Conservation (phyloP, 2,888 invertebrate species). For the Caenorhabditis sp. region DNA sequence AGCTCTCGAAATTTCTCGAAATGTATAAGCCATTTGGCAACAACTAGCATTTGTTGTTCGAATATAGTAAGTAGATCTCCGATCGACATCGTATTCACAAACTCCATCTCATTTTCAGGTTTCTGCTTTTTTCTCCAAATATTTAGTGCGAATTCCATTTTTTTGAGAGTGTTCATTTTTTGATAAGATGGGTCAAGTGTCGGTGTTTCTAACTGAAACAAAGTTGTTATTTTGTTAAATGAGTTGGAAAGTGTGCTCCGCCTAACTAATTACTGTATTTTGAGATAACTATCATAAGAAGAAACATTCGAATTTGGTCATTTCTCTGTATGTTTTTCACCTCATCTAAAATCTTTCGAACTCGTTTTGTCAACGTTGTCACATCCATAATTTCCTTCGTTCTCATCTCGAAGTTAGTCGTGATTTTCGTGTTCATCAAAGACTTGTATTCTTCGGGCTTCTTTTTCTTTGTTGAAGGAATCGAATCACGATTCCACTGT, state of each 20-base stretch:
- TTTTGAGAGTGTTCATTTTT: neutral
- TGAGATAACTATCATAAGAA: too few relatives aligned
- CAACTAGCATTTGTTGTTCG: slow-evolving; percentile 33
- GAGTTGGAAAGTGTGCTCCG: neutral
- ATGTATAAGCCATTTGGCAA: slow-evolving; percentile 43
- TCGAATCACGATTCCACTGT: slow-evolving; percentile 44
- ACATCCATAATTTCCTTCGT: slow-evolving; percentile 6
- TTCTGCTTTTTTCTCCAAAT: slow-evolving; percentile 28
- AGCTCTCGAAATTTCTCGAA: slow-evolving; percentile 30
- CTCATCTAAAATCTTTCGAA: neutral
- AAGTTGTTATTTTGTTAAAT: neutral
- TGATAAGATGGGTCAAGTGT: neutral
- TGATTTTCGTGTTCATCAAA: neutral
- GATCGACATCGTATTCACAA: neutral
- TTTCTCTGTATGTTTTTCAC: too few relatives aligned
- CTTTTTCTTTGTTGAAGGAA: slow-evolving; percentile 3
- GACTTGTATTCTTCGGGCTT: neutral
- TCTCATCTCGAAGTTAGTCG: slow-evolving; percentile 14
- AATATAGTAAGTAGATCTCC: slow-evolving; percentile 23
- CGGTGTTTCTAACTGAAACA: neutral
- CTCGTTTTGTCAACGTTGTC: neutral
- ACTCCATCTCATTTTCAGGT: slow-evolving; percentile 3
- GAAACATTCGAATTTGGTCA: too few relatives aligned
- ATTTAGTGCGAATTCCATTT: slow-evolving; percentile 16
- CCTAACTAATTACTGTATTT: too few relatives aligned